A percentile compares a stretch with the other conserved stretches of the same genome.
Conservation (phyloP, 2,797 vertebrate genomes). For the Benthosema pterotum region DNA sequence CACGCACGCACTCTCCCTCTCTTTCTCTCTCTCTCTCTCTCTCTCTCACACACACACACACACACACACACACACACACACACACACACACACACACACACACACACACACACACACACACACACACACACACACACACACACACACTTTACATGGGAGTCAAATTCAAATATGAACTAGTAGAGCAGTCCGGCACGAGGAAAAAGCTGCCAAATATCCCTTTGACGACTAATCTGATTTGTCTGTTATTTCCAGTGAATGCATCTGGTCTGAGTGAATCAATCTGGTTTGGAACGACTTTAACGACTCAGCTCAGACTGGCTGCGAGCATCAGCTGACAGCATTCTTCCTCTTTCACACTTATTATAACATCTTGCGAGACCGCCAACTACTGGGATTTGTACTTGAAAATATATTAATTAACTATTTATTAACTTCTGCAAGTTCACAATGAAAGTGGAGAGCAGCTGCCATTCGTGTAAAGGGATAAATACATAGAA, state of each 20-base stretch:
- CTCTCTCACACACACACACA: constrained; percentile 1
- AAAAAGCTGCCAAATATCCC: too few species aligned
- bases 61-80: background rate
- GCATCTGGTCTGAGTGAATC: too few species aligned
- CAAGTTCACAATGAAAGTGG: too few species aligned
- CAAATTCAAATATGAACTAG: constrained; percentile 1
- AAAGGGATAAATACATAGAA: too few species aligned
- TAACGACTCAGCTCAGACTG: constrained; percentile 10
- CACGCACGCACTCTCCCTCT: constrained; percentile 8
- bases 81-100: background rate
- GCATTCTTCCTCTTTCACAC: constrained; percentile 14
- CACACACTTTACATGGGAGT: constrained; percentile 33
- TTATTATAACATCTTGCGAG: constrained; percentile 28
- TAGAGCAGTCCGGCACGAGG: constrained; percentile 3
- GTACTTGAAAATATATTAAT: constrained; percentile 31
- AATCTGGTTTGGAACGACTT: constrained; percentile 14
- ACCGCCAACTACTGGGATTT: constrained; percentile 47
- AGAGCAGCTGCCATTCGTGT: too few species aligned
- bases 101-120: constrained; percentile 5
- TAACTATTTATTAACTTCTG: background rate
- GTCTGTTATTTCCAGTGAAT: too few species aligned
- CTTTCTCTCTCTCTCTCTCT: too few species aligned
- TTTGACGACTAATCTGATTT: too few species aligned
- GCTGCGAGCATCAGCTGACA: constrained; percentile 36
- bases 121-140: constrained; percentile 24